These are phyloP conservation scores for Erythrocercus mccallii DNA, from an alignment of 2,113 vertebrate genomes.

Conservation along the genomic window DNA sequence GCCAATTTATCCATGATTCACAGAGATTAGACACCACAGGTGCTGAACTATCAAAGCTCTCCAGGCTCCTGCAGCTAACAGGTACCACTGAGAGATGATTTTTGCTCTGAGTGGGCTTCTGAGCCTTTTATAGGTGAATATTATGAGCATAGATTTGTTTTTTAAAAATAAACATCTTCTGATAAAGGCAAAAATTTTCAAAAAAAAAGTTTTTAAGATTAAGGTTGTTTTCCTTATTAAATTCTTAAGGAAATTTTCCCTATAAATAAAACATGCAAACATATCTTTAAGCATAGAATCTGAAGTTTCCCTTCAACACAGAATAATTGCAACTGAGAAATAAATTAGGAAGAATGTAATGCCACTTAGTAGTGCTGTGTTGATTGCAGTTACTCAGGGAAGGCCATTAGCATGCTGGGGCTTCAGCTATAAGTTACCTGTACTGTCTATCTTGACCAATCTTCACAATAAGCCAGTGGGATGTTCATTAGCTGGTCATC, in stretches of 20 bases:
- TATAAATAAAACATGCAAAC: not conserved
- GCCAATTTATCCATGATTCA: not conserved
- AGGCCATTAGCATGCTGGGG: not conserved
- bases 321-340: conserved; percentile 3
- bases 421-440: conserved; percentile 39
- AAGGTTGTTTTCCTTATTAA: not conserved
- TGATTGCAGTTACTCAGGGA: not conserved
- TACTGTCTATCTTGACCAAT: not conserved
- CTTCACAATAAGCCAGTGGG: conserved; percentile 8
- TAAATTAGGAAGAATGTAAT: not conserved
- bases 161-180: not conserved
- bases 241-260: not conserved
- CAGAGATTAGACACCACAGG: not conserved
- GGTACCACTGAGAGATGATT: not conserved
- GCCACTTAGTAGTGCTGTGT: not conserved
- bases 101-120: not conserved
- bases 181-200: not conserved
- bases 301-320: not conserved
- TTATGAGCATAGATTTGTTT: not conserved
- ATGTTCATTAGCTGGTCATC: conserved; percentile 37
- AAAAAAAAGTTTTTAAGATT: not conserved
- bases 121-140: not conserved
- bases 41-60: not conserved
- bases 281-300: not conserved
- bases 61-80: not conserved